Evolutionary conservation across 1,140 invertebrate genomes (phyloP).

Genomic region (Cryptotermes secundus): DNA sequence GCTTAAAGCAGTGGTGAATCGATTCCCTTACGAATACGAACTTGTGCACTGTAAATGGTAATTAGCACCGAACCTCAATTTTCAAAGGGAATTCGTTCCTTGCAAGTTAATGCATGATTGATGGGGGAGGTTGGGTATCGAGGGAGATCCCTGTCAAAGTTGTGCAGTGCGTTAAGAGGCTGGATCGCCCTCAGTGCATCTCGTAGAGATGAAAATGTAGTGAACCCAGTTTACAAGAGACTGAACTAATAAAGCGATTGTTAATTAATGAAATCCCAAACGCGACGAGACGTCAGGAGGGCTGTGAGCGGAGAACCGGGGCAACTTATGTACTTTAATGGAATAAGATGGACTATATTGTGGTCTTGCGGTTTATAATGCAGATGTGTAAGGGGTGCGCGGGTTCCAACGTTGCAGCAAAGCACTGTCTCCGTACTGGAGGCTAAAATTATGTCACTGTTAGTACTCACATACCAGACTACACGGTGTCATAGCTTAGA

Average conservation of each 20-base stretch:
- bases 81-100: background rate
- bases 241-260: background rate
- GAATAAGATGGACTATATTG: no score
- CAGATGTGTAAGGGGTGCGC: no score
- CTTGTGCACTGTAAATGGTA: background rate
- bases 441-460: no score
- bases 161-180: background rate
- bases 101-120: background rate
- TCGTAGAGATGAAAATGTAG: background rate
- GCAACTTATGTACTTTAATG: no score
- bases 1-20: no score
- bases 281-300: background rate
- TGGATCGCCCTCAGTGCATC: background rate
- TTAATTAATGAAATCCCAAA: background rate
- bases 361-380: no score
- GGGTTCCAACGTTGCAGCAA: no score
- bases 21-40: background rate
- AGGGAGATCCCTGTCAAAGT: background rate
- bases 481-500: no score
- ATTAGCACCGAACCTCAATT: background rate
- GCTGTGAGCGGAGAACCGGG: no score
- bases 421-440: no score
- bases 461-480: no score
- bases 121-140: background rate
- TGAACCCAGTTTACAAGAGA: background rate